A percentile compares a stretch with the other conserved stretches of the same genome.
These are phyloP conservation scores for Ormia ochracea DNA, from an alignment of 2,888 invertebrate species.

Conservation along the genomic window DNA sequence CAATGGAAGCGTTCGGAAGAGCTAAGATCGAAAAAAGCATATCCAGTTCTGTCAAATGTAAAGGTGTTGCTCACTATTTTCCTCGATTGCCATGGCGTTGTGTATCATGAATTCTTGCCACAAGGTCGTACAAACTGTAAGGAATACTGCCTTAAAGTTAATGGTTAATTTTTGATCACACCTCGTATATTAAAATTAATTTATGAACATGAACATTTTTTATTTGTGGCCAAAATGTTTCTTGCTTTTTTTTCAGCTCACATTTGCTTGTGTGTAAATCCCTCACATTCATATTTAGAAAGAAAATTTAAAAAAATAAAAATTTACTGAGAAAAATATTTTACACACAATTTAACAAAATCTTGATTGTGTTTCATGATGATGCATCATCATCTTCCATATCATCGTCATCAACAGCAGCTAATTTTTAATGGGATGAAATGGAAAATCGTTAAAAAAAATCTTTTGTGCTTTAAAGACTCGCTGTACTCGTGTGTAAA, in stretches of 20 bases:
- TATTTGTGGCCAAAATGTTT: background rate
- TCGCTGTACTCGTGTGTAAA: slow-evolving; percentile 30
- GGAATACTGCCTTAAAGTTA: too few species aligned
- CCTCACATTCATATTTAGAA: slow-evolving; percentile 52
- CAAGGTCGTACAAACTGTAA: too few species aligned
- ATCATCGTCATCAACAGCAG: slow-evolving; percentile 11
- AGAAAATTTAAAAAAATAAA: background rate
- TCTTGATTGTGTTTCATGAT: slow-evolving; percentile 60
- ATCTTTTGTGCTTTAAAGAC: slow-evolving; percentile 22
- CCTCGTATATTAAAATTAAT: slow-evolving; percentile 25
- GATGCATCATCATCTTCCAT: slow-evolving; percentile 26
- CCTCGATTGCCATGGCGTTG: too few species aligned
- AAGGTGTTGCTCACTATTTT: too few species aligned
- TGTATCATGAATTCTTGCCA: too few species aligned
- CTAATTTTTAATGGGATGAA: background rate
- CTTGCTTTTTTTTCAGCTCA: background rate
- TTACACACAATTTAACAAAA: slow-evolving; percentile 63
- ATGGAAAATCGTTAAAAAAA: slow-evolving; percentile 8
- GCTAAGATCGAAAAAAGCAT: too few species aligned
- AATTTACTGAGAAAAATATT: slow-evolving; percentile 8
- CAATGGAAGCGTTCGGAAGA: too few species aligned
- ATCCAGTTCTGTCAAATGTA: too few species aligned
- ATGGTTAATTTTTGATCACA: too few species aligned
- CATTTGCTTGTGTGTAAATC: slow-evolving; percentile 44
- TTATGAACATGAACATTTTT: background rate